These are phyloP conservation scores for Caracal caracal DNA, from an alignment of 2,113 vertebrate genomes.

Conservation along the genomic window DNA sequence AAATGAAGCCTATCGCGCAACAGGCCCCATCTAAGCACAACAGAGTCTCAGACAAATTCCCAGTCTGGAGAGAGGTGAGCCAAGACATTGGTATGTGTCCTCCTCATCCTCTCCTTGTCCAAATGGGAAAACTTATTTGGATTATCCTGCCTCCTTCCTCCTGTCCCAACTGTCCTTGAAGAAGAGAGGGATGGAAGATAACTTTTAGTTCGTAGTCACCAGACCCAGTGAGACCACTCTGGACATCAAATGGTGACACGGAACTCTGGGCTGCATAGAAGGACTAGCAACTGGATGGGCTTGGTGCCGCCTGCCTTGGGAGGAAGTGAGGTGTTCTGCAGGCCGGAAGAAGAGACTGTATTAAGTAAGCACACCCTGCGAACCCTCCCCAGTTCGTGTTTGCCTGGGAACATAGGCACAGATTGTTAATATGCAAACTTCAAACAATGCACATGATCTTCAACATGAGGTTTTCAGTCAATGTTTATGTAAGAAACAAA, in stretches of 20 bases:
- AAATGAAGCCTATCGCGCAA: neutral
- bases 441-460: neutral
- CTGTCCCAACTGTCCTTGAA: neutral
- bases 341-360: neutral
- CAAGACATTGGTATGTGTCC: neutral
- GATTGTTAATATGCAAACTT: neutral
- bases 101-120: neutral
- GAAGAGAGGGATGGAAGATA: neutral
- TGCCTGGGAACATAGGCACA: neutral
- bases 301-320: neutral
- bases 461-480: neutral
- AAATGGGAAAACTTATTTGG: neutral
- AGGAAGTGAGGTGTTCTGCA: neutral
- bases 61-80: neutral
- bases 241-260: neutral
- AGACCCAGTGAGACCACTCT: neutral
- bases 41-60: neutral
- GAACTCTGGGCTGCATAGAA: neutral
- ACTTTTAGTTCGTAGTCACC: neutral
- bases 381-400: neutral
- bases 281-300: neutral
- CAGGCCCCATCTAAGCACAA: neutral
- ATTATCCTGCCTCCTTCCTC: neutral
- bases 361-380: neutral
- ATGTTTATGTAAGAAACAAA: neutral